These are phyloP conservation scores for Epirrita christyi DNA, from an alignment of 2,888 invertebrate genomes.

Conservation along the genomic window DNA sequence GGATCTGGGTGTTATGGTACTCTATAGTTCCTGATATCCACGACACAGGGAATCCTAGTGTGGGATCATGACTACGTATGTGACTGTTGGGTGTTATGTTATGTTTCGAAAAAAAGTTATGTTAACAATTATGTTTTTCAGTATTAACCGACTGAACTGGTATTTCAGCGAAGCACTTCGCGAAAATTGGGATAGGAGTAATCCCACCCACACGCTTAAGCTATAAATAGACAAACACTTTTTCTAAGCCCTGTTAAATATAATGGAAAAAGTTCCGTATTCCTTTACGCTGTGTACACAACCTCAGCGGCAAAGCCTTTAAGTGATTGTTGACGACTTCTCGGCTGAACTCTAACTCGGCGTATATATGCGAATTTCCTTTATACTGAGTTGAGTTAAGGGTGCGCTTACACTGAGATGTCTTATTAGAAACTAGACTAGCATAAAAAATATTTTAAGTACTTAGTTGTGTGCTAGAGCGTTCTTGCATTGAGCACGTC, in stretches of 20 bases:
- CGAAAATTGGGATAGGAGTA: not conserved
- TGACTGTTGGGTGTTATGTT: too few relatives aligned
- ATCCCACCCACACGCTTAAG: slow-evolving; percentile 10
- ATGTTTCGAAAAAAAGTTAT: too few relatives aligned
- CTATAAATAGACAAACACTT: slow-evolving; percentile 8
- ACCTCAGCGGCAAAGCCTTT: slow-evolving; percentile 14
- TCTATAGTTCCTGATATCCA: too few relatives aligned
- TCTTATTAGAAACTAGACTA: not conserved
- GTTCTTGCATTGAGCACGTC: too few relatives aligned
- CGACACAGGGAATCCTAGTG: too few relatives aligned
- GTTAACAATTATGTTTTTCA: too few relatives aligned
- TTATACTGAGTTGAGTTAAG: not conserved
- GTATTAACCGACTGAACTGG: too few relatives aligned
- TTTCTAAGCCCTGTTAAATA: slow-evolving; percentile 15
- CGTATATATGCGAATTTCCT: slow-evolving; percentile 13
- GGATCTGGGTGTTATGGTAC: too few relatives aligned
- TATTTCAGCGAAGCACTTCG: not conserved
- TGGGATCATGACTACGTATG: too few relatives aligned
- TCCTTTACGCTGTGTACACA: slow-evolving; percentile 4
- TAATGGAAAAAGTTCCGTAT: slow-evolving; percentile 23
- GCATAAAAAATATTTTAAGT: not conserved
- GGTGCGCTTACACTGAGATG: not conserved
- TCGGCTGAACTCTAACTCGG: slow-evolving; percentile 17
- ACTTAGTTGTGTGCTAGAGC: too few relatives aligned
- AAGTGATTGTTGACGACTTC: slow-evolving; percentile 26